phyloP scores from a whole-genome alignment of 2,113 vertebrate genomes.

The Pampusana beccarii region DNA sequence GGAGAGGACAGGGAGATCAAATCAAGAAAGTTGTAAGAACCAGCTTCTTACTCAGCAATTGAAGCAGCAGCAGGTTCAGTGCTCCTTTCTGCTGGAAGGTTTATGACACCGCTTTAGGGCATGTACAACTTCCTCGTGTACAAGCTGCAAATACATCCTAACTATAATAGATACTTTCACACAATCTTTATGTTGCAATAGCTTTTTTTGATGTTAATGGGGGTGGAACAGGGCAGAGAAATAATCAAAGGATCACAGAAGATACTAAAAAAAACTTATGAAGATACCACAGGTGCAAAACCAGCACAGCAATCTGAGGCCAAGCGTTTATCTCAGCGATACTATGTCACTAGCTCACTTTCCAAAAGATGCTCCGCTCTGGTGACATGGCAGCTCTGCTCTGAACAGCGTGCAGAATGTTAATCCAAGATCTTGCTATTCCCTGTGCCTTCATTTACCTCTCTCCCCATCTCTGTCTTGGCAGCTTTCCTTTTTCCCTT shows the following conservation, averaged over 20 bases:
- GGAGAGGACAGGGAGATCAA: not conserved
- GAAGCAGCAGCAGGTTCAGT: not conserved
- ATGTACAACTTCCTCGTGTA: accelerated
- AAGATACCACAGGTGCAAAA: not conserved
- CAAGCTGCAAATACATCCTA: not conserved
- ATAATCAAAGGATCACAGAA: not conserved
- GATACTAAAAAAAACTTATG: not conserved
- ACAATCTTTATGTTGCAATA: not conserved
- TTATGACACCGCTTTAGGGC: too few species aligned
- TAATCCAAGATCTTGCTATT: not conserved
- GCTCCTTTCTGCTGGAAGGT: not conserved
- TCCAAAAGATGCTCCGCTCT: not conserved
- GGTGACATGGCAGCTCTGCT: not conserved
- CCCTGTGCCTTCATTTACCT: not conserved
- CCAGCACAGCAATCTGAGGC: not conserved
- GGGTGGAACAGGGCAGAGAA: not conserved
- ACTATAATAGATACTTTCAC: not conserved
- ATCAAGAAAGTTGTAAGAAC: not conserved
- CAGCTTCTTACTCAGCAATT: not conserved
- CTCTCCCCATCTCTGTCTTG: not conserved
- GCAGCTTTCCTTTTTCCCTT: not conserved
- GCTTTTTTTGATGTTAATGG: not conserved
- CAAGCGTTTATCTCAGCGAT: not conserved
- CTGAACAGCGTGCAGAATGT: accelerated
- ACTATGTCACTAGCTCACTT: not conserved